Conservation (phyloP, 2,888 invertebrate genomes). For the Slavum lentiscoides region DNA sequence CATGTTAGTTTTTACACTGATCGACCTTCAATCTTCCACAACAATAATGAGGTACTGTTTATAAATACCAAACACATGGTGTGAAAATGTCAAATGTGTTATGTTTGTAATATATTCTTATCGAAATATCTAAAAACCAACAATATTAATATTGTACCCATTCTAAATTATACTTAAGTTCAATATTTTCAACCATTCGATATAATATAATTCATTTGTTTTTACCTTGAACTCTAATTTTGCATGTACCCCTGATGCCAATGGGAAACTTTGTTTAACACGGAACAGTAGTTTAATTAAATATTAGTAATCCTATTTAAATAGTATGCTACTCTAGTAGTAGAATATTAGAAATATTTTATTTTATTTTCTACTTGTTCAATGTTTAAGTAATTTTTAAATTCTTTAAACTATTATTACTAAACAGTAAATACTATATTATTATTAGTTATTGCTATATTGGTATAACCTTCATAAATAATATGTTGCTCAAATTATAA, state of each 20-base stretch:
- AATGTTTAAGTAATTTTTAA: background rate
- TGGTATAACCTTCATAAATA: too few species aligned
- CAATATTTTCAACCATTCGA: background rate
- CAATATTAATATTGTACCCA: too few species aligned
- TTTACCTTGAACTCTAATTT: conserved; percentile 1
- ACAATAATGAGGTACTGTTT: conserved; percentile 28
- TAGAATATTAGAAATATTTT: background rate
- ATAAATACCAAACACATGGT: conserved; percentile 1
- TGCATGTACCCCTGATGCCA: background rate
- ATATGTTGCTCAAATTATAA: too few species aligned
- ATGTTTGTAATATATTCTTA: background rate
- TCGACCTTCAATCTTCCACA: conserved; percentile 9
- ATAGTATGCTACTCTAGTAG: background rate
- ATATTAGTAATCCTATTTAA: background rate
- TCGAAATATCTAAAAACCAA: background rate
- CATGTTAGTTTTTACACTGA: conserved; percentile 24
- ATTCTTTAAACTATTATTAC: too few species aligned
- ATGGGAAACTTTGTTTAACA: background rate
- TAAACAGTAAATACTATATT: too few species aligned
- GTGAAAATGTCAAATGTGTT: background rate
- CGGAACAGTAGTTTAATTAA: background rate
- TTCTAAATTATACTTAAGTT: background rate
- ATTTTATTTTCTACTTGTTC: background rate
- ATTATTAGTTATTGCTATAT: too few species aligned
- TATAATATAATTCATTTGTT: background rate